Percentiles rank a stretch among this genome's conserved stretches.
phyloP scores from a whole-genome alignment of 64 coral and sea anemone species.

The Actinia tenebrosa region DNA sequence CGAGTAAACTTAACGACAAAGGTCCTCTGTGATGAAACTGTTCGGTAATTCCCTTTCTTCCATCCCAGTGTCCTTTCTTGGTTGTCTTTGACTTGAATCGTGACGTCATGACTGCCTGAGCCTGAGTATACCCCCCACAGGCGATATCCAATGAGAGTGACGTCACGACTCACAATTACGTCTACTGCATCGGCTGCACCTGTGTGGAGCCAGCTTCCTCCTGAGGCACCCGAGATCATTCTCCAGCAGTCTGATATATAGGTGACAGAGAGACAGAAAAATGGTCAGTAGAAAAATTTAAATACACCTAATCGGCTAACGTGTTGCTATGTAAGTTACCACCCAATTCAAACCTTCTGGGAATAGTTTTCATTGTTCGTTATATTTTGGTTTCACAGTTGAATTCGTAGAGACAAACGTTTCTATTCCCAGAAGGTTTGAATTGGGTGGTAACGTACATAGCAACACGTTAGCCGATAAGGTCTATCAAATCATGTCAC shows the following conservation, averaged over 20 bases:
- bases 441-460: no score
- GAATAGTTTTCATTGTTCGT: no score
- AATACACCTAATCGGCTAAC: neutral
- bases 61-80: no score
- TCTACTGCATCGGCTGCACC: neutral
- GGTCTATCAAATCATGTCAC: no score
- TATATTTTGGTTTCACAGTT: no score
- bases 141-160: neutral
- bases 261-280: no score
- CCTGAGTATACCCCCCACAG: conserved; percentile 3
- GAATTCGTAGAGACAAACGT: no score
- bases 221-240: neutral
- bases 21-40: neutral
- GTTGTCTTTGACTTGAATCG: neutral
- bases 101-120: neutral
- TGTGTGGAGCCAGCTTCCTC: neutral
- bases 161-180: neutral
- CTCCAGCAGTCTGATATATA: neutral
- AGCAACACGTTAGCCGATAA: no score
- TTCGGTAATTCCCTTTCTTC: neutral
- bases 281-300: neutral
- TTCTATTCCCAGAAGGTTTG: no score
- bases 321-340: no score
- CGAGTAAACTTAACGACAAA: neutral
- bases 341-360: no score